phyloP scores from a whole-genome alignment of 2,113 vertebrate species.

The Chitala chitala region DNA sequence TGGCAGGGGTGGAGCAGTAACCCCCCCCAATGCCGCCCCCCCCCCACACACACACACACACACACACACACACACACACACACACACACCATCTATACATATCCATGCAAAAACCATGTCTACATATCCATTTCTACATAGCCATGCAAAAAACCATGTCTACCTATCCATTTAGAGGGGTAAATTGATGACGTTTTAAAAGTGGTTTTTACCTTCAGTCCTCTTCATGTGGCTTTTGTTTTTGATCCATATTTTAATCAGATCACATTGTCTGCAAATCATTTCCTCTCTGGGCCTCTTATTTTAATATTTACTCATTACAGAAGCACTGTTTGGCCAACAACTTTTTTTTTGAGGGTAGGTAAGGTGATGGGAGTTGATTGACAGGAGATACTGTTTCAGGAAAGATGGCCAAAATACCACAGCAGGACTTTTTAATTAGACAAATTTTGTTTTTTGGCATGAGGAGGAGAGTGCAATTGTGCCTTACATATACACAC shows the following conservation, averaged over 20 bases:
- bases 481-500: slow-evolving; percentile 33
- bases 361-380: not conserved
- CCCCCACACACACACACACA: no score
- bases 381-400: not conserved
- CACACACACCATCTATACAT: no score
- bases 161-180: no score
- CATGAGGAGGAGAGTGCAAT: slow-evolving; percentile 11
- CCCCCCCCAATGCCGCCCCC: no score
- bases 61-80: no score
- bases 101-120: no score
- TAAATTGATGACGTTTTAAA: slow-evolving; percentile 14
- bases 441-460: not conserved
- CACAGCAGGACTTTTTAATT: not conserved
- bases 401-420: not conserved
- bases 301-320: not conserved
- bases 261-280: slow-evolving; percentile 1
- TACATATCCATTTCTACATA: no score
- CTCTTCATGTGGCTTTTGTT: not conserved
- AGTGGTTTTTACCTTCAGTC: slow-evolving; percentile 12
- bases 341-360: not conserved
- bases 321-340: slow-evolving; percentile 1
- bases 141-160: no score
- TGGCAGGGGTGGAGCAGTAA: not conserved
- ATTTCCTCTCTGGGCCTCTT: not conserved
- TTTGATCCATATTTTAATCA: slow-evolving; percentile 1